A percentile compares a stretch with the other conserved stretches of the same genome.
These are phyloP conservation scores for human DNA, from an alignment of 2,113 vertebrate species.

Conservation along the genomic window GRCh38 chr12:18009001-18009500, in stretches of 20 bases:
- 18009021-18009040: neutral
- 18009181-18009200: neutral
- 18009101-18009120: neutral
- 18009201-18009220: neutral
- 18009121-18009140: neutral
- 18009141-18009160: neutral
- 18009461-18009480: too few relatives aligned
- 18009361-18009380: neutral
- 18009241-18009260: neutral
- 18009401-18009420: too few relatives aligned
- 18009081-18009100: neutral
- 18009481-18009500: too few relatives aligned
- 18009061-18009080: neutral
- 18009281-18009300: neutral
- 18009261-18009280: neutral
- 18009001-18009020: neutral
- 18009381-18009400: neutral
- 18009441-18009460: too few relatives aligned
- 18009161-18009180: neutral
- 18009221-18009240: neutral
- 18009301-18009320: neutral
- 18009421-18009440: too few relatives aligned
- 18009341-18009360: neutral
- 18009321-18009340: neutral
- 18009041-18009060: neutral